A percentile compares a stretch with the other conserved stretches of the same genome.
Evolutionary conservation across 2,888 invertebrate genomes (phyloP).

Genomic region (Sinhomidia bicolor): DNA sequence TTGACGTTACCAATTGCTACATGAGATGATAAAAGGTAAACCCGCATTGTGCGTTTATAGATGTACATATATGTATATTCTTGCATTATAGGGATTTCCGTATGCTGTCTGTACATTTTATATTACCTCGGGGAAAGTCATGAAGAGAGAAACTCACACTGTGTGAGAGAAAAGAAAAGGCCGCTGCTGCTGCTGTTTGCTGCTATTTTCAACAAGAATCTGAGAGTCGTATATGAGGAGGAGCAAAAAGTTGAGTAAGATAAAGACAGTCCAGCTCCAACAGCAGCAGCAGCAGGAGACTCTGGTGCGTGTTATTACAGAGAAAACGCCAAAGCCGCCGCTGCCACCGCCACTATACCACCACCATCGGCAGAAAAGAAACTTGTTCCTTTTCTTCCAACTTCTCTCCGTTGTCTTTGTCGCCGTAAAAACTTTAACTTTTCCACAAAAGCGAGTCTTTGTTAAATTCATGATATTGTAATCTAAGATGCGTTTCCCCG

Average conservation of each 20-base stretch:
- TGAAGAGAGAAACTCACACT: neutral
- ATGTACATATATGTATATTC: neutral
- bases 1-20: constrained; percentile 43
- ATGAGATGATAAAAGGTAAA: constrained; percentile 28
- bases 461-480: constrained; percentile 67
- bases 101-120: constrained; percentile 51
- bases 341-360: no score
- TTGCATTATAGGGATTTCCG: constrained; percentile 37
- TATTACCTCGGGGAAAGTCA: constrained; percentile 64
- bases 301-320: neutral
- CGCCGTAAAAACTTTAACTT: constrained; percentile 58
- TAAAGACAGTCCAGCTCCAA: neutral
- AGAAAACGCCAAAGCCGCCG: no score
- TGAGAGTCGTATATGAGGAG: neutral
- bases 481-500: constrained; percentile 70
- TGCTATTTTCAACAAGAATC: constrained; percentile 35
- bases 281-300: neutral
- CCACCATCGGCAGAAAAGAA: neutral
- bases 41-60: constrained; percentile 43
- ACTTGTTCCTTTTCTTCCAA: neutral
- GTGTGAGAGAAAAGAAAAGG: constrained; percentile 1
- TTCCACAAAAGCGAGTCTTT: constrained; percentile 44
- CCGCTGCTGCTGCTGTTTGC: neutral
- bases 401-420: neutral
- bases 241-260: neutral